Percentiles rank a stretch among this genome's conserved stretches.
These are phyloP conservation scores for Allophyes oxyacanthae DNA, from an alignment of 2,888 invertebrate species.

Conservation along the genomic window DNA sequence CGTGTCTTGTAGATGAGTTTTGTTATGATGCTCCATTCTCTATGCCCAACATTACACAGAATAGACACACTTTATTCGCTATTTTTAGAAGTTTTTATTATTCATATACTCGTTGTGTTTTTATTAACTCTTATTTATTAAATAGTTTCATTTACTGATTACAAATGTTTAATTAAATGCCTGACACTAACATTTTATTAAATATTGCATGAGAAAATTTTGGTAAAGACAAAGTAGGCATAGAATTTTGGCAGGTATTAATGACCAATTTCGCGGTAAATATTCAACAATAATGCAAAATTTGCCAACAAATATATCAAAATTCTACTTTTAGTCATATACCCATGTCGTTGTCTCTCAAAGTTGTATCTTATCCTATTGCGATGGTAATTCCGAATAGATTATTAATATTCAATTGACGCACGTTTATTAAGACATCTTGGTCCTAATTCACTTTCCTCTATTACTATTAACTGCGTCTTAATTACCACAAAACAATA, in stretches of 20 bases:
- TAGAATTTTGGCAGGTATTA: slow-evolving; percentile 33
- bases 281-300: slow-evolving; percentile 65
- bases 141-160: slow-evolving; percentile 27
- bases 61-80: slow-evolving; percentile 33
- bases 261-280: slow-evolving; percentile 48
- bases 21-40: slow-evolving; percentile 41
- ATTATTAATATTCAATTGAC: slow-evolving; percentile 79
- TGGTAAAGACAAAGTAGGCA: slow-evolving; percentile 37
- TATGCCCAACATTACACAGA: slow-evolving; percentile 35
- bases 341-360: slow-evolving; percentile 82
- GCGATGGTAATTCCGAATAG: slow-evolving; percentile 71
- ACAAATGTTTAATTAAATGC: slow-evolving; percentile 23
- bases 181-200: slow-evolving; percentile 25
- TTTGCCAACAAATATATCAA: slow-evolving; percentile 75
- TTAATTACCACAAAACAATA: slow-evolving; percentile 69
- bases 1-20: slow-evolving; percentile 44
- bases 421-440: slow-evolving; percentile 73
- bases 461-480: slow-evolving; percentile 69
- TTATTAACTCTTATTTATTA: slow-evolving; percentile 30
- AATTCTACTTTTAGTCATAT: slow-evolving; percentile 63
- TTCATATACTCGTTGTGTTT: slow-evolving; percentile 39
- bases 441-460: slow-evolving; percentile 79
- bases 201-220: slow-evolving; percentile 27
- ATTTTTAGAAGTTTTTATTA: slow-evolving; percentile 38
- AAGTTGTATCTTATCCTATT: slow-evolving; percentile 81